Base-by-base conservation (phyloP, 2,888 invertebrate genomes). In the Germaria angustata region DNA sequence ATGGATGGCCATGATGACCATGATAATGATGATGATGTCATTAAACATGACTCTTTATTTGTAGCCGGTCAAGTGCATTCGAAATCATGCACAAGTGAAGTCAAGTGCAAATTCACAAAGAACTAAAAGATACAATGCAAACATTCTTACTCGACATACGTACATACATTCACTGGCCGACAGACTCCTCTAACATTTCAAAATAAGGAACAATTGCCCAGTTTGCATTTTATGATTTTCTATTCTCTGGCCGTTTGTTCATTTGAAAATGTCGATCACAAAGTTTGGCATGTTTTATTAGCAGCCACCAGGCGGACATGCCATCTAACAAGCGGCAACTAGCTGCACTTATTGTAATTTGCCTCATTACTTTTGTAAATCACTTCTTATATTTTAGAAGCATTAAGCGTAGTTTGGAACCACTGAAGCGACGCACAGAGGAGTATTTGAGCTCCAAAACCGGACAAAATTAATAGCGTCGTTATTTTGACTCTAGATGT, bases 1-100 rank as follows among this genome's bases (percentile, higher is more conserved):
- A n/a, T n/a, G n/a, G n/a, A n/a, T n/a, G n/a, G n/a, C n/a, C n/a
- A n/a, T 34, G 34, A 9, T 20, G 36, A 68, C 53, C 51, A 68
- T 53, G 13, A 24, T 44, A 41, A 69, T 39, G 51, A 59, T 65
- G 39, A 65, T 71, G 63, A 17, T 22, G 59, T 59, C 46, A 63
- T 24, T 53, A 61, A 63, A 39, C 39, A 59, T 39, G 72, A 20
- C 57, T 73, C 41, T 75, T 79, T 65, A 65, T 55, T 75, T 78
- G 72, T 66, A 69, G 3, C 39, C 79, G 82, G 82, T 82, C 79
- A 79, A 82, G 82, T 78, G 73, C 73, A 79, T 79, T 63, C 36
- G 22, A 75, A 81, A 68, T 73, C 72, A 63, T 81, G 66, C 68
- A 66, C 78, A 82, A 82, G 63, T 78, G 78, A 82, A 79, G 82